Percentiles rank a stretch among this genome's conserved stretches.
phyloP scores from a whole-genome alignment of 2,113 vertebrate species.

The Gulo gulo region DNA sequence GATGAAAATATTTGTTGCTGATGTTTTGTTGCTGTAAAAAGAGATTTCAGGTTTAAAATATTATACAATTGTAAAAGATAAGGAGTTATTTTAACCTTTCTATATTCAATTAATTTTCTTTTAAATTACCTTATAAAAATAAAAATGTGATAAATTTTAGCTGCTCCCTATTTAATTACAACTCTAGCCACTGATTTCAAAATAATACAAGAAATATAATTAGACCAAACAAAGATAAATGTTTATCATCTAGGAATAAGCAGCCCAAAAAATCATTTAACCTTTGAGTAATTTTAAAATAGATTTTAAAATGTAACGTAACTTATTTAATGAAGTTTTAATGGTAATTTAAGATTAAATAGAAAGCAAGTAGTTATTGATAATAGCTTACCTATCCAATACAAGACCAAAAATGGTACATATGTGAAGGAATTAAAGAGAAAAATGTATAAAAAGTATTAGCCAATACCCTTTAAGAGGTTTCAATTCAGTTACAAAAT shows the following conservation, averaged over 20 bases:
- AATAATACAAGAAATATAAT: neutral
- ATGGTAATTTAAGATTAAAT: neutral
- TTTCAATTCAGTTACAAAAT: neutral
- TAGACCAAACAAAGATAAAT: neutral
- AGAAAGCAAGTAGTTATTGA: neutral
- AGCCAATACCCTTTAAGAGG: neutral
- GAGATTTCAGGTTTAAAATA: neutral
- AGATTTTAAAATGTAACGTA: neutral
- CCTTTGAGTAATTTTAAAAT: neutral
- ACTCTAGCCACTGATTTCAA: neutral
- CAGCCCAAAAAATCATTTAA: neutral
- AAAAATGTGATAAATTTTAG: neutral
- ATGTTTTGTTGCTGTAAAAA: neutral
- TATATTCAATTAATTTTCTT: conserved; percentile 1
- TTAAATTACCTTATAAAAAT: neutral
- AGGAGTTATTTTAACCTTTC: neutral
- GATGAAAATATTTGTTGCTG: neutral
- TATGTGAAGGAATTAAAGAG: neutral
- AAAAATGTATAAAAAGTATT: neutral
- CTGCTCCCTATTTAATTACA: neutral
- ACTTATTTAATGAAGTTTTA: neutral
- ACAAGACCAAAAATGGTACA: neutral
- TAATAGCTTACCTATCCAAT: neutral
- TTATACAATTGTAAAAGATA: neutral
- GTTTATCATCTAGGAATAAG: neutral